phyloP scores from a whole-genome alignment of 1,140 invertebrate species.

The Oryctes rhinoceros region DNA sequence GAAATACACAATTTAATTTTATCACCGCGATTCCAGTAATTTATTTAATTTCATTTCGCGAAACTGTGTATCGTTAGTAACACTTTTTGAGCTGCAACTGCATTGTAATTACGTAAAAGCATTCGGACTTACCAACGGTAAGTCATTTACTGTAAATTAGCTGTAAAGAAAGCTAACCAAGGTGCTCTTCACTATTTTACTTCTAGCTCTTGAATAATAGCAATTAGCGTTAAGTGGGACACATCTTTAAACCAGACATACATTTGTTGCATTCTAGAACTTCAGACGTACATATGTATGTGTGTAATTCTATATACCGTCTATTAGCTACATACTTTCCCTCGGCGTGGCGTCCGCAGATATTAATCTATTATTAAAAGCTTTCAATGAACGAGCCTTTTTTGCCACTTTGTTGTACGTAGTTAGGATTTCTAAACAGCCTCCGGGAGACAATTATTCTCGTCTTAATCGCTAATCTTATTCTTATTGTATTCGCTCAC shows the following conservation, averaged over 20 bases:
- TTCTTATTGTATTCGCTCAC: not conserved
- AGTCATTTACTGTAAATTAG: not conserved
- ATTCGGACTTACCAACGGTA: not conserved
- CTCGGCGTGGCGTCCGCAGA: not conserved
- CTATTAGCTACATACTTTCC: not conserved
- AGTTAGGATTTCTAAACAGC: not conserved
- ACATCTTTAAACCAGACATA: not conserved
- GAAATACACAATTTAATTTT: no score
- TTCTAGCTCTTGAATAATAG: not conserved
- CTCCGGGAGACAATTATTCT: not conserved
- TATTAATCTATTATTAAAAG: not conserved
- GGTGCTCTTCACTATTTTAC: not conserved
- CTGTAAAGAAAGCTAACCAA: not conserved
- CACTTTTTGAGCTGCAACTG: not conserved
- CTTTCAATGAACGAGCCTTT: constrained; percentile 9
- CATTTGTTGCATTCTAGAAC: not conserved
- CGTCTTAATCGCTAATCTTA: not conserved
- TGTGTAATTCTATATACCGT: not conserved
- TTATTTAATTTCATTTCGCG: not conserved
- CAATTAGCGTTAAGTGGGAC: not conserved
- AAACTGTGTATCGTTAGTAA: not conserved
- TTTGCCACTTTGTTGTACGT: not conserved
- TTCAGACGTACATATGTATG: not conserved
- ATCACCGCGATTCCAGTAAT: not conserved
- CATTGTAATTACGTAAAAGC: not conserved